phyloP scores from a whole-genome alignment of 2,113 vertebrate species.

The Odocoileus hemionus region DNA sequence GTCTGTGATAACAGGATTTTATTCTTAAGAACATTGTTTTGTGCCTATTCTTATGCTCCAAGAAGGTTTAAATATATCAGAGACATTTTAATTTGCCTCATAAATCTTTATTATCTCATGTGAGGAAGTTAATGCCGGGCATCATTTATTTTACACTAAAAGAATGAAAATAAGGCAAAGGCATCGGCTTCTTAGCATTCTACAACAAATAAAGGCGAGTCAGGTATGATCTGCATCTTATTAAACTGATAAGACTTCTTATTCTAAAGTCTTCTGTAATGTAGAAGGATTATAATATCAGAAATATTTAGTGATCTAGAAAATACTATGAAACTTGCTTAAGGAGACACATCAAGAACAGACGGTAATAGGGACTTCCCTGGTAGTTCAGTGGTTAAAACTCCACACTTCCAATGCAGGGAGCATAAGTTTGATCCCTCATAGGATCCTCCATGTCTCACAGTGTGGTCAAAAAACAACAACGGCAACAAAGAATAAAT shows the following conservation, averaged over 20 bases:
- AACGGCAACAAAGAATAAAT: background rate
- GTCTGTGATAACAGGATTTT: conserved; percentile 8
- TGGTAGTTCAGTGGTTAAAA: background rate
- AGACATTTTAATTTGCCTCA: conserved; percentile 42
- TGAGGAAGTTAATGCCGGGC: background rate
- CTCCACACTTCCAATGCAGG: background rate
- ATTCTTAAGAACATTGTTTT: conserved; percentile 37
- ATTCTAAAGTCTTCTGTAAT: background rate
- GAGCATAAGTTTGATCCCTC: background rate
- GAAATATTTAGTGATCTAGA: background rate
- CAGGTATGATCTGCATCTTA: background rate
- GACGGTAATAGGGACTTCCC: background rate
- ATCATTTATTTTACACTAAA: conserved; percentile 42
- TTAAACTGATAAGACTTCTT: background rate
- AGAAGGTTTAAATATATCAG: conserved; percentile 33
- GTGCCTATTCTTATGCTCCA: background rate
- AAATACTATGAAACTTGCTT: background rate
- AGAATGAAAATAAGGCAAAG: conserved; percentile 18
- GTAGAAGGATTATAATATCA: background rate
- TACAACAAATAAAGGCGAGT: background rate
- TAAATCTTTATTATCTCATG: conserved; percentile 48
- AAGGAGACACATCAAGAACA: background rate
- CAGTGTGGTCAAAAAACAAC: background rate
- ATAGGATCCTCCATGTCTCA: background rate
- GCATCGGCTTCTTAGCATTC: background rate